A percentile compares a stretch with the other conserved stretches of the same genome.
Conservation (phyloP, 2,797 vertebrate species). For the Erithacus rubecula region DNA sequence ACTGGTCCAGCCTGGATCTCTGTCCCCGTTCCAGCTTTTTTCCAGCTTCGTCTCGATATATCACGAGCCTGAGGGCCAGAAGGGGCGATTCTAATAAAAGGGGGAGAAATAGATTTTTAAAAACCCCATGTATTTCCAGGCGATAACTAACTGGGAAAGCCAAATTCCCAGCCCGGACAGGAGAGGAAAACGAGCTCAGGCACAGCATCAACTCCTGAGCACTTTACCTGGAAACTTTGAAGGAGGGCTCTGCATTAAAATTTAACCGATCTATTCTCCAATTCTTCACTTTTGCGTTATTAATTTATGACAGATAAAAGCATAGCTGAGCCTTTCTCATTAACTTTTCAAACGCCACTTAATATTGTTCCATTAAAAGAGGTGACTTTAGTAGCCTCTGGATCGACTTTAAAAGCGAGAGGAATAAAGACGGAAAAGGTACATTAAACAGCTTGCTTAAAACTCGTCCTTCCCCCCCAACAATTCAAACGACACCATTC, state of each 20-base stretch:
- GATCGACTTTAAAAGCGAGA: slow-evolving; percentile 17
- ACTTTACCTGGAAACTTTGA: slow-evolving; percentile 62
- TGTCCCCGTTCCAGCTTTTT: not conserved
- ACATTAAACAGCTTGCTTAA: slow-evolving; percentile 46
- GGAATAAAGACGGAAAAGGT: not conserved
- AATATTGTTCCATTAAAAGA: slow-evolving; percentile 59
- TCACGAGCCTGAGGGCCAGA: not conserved
- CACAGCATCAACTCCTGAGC: not conserved
- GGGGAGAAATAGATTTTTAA: not conserved
- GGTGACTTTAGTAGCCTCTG: slow-evolving; percentile 45
- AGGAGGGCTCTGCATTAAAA: slow-evolving; percentile 56
- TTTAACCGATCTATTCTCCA: slow-evolving; percentile 59
- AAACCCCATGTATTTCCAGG: not conserved
- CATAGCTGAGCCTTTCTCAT: slow-evolving; percentile 54
- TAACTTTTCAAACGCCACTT: slow-evolving; percentile 66
- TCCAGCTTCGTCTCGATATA: not conserved
- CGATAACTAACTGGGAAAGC: not conserved
- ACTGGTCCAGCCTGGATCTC: not conserved
- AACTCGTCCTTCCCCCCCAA: not conserved
- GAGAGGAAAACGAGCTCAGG: not conserved
- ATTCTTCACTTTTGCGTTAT: slow-evolving; percentile 60
- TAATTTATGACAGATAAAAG: slow-evolving; percentile 72
- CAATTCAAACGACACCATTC: not conserved
- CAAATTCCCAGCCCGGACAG: not conserved
- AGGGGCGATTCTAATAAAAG: not conserved